These are phyloP conservation scores for Crypturellus undulatus DNA, from an alignment of 2,113 vertebrate species.

Conservation along the genomic window DNA sequence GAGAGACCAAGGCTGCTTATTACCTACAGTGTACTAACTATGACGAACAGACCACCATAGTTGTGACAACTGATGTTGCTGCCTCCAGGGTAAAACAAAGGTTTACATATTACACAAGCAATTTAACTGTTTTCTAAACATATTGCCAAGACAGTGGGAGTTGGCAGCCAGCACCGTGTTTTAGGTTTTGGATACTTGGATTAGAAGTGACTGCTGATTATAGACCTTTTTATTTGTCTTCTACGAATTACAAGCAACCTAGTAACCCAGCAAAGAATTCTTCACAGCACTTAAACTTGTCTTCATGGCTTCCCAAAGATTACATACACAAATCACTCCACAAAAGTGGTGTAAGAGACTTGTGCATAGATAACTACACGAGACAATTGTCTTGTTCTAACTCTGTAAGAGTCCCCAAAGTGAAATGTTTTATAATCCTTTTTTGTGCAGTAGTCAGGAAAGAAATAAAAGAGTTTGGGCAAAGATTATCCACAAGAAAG, in stretches of 20 bases:
- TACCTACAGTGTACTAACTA: conserved; percentile 81
- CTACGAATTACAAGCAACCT: conserved; percentile 92
- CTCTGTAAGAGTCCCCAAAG: conserved; percentile 81
- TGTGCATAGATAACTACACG: conserved; percentile 83
- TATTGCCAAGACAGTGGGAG: conserved; percentile 98
- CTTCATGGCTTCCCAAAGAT: conserved; percentile 92
- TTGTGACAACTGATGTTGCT: conserved; percentile 92
- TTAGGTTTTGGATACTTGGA: conserved; percentile 87
- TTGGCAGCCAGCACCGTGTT: conserved; percentile 88
- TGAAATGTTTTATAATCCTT: conserved; percentile 95
- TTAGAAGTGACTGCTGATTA: conserved; percentile 89
- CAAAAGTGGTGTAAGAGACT: conserved; percentile 86
- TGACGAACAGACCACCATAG: conserved; percentile 95
- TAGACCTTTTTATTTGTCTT: conserved; percentile 91
- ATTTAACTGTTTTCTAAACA: conserved; percentile 99
- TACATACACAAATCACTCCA: conserved; percentile 94
- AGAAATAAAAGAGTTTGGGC: conserved; percentile 83
- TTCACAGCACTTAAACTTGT: conserved; percentile 89
- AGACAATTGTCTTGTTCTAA: conserved; percentile 86
- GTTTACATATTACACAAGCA: conserved; percentile 99
- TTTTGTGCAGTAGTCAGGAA: conserved; percentile 88
- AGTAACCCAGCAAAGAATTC: conserved; percentile 90
- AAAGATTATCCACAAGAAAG: conserved; percentile 83
- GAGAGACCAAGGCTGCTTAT: conserved; percentile 87
- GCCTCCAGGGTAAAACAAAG: conserved; percentile 94